Evolutionary conservation across 2,888 invertebrate species (phyloP).

Genomic region (Tetranychus piercei): DNA sequence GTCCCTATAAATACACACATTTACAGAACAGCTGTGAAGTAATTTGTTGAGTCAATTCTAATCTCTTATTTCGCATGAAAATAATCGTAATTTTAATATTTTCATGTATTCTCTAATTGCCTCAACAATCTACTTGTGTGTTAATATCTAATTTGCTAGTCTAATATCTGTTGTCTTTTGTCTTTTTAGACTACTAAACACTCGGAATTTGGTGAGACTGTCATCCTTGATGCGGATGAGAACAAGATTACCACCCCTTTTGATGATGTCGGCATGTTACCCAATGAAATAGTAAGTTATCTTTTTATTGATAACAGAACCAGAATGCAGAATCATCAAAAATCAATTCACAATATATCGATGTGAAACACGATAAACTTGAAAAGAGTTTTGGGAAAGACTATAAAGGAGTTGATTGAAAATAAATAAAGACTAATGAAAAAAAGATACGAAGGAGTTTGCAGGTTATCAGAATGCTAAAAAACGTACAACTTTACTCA

Average conservation of each 20-base stretch:
- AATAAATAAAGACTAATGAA: no score
- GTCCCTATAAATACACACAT: neutral
- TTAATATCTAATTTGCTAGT: no score
- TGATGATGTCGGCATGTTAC: slow-evolving; percentile 71
- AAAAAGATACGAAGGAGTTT: no score
- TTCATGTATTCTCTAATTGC: no score
- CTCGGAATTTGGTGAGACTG: slow-evolving; percentile 73
- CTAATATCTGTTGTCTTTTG: neutral
- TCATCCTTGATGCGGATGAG: slow-evolving; percentile 76
- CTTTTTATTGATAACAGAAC: neutral
- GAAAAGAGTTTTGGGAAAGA: no score
- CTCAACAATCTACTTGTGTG: no score
- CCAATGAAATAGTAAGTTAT: slow-evolving; percentile 61
- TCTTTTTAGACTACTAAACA: slow-evolving; percentile 23
- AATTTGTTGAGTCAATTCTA: neutral
- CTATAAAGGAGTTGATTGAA: no score
- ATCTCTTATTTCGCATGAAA: neutral
- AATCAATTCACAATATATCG: slow-evolving; percentile 21
- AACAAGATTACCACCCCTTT: slow-evolving; percentile 69
- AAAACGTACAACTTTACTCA: no score
- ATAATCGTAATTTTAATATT: no score
- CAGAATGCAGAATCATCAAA: neutral
- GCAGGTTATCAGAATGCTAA: no score
- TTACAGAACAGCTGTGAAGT: neutral
- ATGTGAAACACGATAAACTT: slow-evolving; percentile 2